Evolutionary conservation across 1,140 invertebrate genomes (phyloP).

Genomic region (Eurosta solidaginis): DNA sequence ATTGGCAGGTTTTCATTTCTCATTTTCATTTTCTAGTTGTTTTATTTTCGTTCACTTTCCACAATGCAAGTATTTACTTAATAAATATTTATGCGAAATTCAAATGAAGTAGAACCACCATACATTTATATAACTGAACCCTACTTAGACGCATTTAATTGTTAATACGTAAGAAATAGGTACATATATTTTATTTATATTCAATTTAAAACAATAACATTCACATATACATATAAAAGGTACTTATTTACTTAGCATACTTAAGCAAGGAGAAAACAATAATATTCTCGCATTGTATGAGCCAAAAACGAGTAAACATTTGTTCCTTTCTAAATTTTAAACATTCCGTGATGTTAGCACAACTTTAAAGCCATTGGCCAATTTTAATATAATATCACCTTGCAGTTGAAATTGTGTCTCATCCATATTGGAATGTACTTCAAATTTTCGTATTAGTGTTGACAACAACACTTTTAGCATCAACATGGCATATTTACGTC

Average conservation of each 20-base stretch:
- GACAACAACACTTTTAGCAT: constrained; percentile 70
- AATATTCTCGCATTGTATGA: no score
- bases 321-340: background rate
- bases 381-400: constrained; percentile 62
- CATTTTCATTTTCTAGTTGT: background rate
- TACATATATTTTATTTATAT: background rate
- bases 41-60: background rate
- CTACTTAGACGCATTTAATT: no score
- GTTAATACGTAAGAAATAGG: background rate
- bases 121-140: no score
- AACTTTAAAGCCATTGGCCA: constrained; percentile 49
- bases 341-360: constrained; percentile 23
- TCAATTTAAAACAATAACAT: background rate
- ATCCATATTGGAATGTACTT: constrained; percentile 58
- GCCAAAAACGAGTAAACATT: no score
- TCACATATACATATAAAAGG: background rate
- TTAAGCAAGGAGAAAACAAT: no score
- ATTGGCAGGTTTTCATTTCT: background rate
- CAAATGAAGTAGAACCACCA: background rate
- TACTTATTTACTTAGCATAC: background rate
- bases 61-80: background rate
- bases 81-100: background rate
- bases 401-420: constrained; percentile 59
- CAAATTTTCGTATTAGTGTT: constrained; percentile 66
- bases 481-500: constrained; percentile 71